These are phyloP conservation scores for Sandelia bainsii DNA, from an alignment of 2,797 vertebrate species.

Conservation along the genomic window DNA sequence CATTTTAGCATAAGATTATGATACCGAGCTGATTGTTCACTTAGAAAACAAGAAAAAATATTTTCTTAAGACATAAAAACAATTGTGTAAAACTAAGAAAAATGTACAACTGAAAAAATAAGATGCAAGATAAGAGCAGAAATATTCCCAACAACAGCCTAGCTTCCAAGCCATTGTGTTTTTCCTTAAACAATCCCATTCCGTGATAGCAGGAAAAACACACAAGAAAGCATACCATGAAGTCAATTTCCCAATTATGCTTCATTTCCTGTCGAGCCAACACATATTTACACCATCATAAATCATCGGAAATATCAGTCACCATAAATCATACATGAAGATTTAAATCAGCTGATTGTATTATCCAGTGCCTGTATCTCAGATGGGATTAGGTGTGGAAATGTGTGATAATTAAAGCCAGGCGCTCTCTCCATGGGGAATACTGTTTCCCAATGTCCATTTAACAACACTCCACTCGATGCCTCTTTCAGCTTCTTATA, in stretches of 20 bases:
- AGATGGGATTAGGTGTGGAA: constrained; percentile 72
- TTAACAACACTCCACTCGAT: constrained; percentile 24
- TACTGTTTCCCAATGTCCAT: constrained; percentile 54
- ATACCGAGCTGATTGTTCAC: neutral
- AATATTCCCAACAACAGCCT: neutral
- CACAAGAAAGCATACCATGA: constrained; percentile 50
- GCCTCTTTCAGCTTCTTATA: constrained; percentile 5
- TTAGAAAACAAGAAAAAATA: neutral
- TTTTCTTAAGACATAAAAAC: neutral
- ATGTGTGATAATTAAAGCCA: constrained; percentile 77
- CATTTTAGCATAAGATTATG: neutral
- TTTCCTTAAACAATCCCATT: constrained; percentile 35
- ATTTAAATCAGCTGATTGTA: constrained; percentile 74
- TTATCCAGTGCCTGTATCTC: constrained; percentile 58
- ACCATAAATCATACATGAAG: constrained; percentile 66
- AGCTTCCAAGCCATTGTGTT: constrained; percentile 29
- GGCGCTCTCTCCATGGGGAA: constrained; percentile 56
- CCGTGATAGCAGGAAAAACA: constrained; percentile 34
- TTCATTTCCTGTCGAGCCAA: constrained; percentile 70
- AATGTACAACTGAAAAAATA: neutral
- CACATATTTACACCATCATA: constrained; percentile 56
- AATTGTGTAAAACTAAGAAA: neutral
- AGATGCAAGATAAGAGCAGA: neutral
- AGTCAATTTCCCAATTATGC: constrained; percentile 71
- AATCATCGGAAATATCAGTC: constrained; percentile 74